Evolutionary conservation across 1,140 invertebrate genomes (phyloP), one percentile per base, ranked within the genome.

Genomic region (Belonocnema kinseyi): DNA sequence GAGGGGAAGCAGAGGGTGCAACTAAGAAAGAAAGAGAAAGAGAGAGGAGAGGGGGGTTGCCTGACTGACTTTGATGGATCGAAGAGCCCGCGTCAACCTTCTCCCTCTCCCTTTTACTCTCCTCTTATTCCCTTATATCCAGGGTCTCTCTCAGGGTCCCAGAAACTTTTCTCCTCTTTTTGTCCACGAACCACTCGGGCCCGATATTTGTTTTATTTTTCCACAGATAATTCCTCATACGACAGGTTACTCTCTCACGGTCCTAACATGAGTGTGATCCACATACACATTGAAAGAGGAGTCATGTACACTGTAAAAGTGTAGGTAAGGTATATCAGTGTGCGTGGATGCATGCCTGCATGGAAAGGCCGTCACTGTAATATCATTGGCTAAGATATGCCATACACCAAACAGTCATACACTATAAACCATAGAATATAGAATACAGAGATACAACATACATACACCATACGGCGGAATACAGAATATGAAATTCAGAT

Each of bases 11-110:
- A n/a, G 50, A 77, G 82, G 82, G 81, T 80, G 82, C 81, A 76
- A 77, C n/a, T 16, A 56, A 75, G 17, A 56, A 10, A 74, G 17
- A n/a, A 13, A 40, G 26, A 40, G 19, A 77, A 77, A 74, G 82
- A 78, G 80, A 79, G 79, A 26, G 26, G 26, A 40, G 19, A 77
- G 78, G 73, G 82, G 80, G 80, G 79, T 80, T 58, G 78, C 75
- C 74, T 79, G 82, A 82, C 78, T 85, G 83, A 85, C 83, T 83
- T 85, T 83, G 83, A 83, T 85, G 83, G 83, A 85, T 85, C 82
- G 83, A 83, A 81, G 82, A 84, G 77, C 80, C 81, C 76, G 77
- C 81, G 77, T 83, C 83, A 77, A 78, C 76, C 83, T 72, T 77
- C 77, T 70, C 61, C 72, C 26, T 50, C 52, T 50, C 33, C 52